Base-by-base conservation (phyloP, 1,140 invertebrate genomes). In the Eupristina koningsbergeri region DNA sequence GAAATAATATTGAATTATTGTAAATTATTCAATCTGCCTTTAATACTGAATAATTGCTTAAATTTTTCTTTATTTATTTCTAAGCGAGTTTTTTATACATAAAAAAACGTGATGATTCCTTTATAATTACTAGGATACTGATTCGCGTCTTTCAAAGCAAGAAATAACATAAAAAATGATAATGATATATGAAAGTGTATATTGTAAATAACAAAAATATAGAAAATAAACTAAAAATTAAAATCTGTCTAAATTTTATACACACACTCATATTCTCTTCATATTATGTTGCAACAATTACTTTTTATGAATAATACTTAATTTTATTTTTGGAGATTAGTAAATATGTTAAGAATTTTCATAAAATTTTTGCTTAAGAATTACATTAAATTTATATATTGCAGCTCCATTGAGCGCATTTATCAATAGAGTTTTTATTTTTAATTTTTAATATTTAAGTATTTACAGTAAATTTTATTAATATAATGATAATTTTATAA, bases 171-270 rank as follows among this genome's bases (percentile, higher is more conserved):
- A 45, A 61, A 84, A 80, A 36, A 75, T 64, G 41, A 50, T 67
- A 58, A 73, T 76, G 67, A 81, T 81, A 77, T 36, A 81, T 85
- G 47, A 78, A 84, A 85, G 81, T 85, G 79, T 85, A 85, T 85
- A 85, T 85, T 85, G 84, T 85, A 85, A 85, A 85, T 85, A 85
- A 85, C 63, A 77, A 85, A 80, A 80, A 84, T 84, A 85, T 85
- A 85, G 36, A 85, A 80, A 85, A 69, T 77, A 47, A 85, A 84
- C 34, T 80, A 58, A 84, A 84, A 74, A 75, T 80, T 26, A 74
- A 74, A 79, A 22, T 64, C 69, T 78, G 36, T 63, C 7, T 79
- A 73, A 29, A 31, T 26, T 77, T 75, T 63, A 61, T 80, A 1
- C 41, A 2, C 17, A 75, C 61, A 67, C 53, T 50, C 58, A 67